A percentile compares a stretch with the other conserved stretches of the same genome.
Conservation (phyloP, 53 echinoderm and acorn worm genomes). For the Mesocentrotus franciscanus region DNA sequence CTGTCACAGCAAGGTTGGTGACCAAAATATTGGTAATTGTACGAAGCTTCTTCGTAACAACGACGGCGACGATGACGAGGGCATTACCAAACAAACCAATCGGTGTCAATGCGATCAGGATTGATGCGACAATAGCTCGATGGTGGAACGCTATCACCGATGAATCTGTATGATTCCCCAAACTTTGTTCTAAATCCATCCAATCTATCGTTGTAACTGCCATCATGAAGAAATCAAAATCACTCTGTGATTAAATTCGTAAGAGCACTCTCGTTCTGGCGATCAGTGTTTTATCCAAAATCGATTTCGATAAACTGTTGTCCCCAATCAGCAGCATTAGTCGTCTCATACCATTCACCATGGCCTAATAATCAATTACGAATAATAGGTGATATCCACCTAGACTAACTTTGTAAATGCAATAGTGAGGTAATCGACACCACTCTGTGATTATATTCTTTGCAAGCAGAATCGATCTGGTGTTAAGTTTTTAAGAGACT, state of each 20-base stretch:
- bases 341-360: too few species aligned
- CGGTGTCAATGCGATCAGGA: not conserved
- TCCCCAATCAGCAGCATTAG: too few species aligned
- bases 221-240: not conserved
- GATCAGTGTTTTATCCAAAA: not conserved
- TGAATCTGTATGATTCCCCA: not conserved
- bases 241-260: not conserved
- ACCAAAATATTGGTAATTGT: conserved; percentile 16
- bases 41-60: not conserved
- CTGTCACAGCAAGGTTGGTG: not conserved
- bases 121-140: not conserved
- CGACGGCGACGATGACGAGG: not conserved
- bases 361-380: too few species aligned
- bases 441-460: too few species aligned
- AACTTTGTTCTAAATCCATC: not conserved
- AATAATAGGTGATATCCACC: too few species aligned
- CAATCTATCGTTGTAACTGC: not conserved
- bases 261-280: not conserved
- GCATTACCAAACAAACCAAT: conserved; percentile 15
- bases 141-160: not conserved
- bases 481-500: too few species aligned
- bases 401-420: too few species aligned
- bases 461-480: too few species aligned
- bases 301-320: not conserved
- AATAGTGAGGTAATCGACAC: too few species aligned